Percentiles rank a stretch among this genome's conserved stretches.
Conservation (phyloP, 2,888 invertebrate genomes). For the Pterostichus niger region DNA sequence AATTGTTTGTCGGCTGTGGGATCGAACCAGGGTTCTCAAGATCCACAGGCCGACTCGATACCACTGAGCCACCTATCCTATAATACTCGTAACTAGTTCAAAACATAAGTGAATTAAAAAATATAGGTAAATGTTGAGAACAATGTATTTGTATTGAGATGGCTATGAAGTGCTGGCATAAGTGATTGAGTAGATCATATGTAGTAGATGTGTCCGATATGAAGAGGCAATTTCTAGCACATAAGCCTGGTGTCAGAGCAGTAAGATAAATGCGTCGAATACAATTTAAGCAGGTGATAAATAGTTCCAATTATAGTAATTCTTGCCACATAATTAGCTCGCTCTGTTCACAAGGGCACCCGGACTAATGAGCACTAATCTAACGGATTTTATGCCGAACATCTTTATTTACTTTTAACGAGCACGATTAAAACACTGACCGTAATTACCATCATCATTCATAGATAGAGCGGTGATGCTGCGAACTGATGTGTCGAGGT, state of each 20-base stretch:
- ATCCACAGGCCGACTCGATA: too few relatives aligned
- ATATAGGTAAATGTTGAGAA: background rate
- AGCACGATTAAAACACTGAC: conserved; percentile 45
- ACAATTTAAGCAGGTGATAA: conserved; percentile 61
- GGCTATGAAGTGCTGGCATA: background rate
- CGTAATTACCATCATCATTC: conserved; percentile 12
- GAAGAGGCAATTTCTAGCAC: conserved; percentile 26
- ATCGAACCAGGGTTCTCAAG: too few relatives aligned
- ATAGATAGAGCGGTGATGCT: background rate
- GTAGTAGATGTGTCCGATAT: conserved; percentile 23
- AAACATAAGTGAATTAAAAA: too few relatives aligned
- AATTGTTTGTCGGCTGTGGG: too few relatives aligned
- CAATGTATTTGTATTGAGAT: background rate
- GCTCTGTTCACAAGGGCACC: conserved; percentile 47
- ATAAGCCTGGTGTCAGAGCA: conserved; percentile 33
- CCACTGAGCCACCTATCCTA: too few relatives aligned
- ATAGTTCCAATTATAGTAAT: conserved; percentile 61
- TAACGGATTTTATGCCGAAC: conserved; percentile 55
- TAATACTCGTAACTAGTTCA: too few relatives aligned
- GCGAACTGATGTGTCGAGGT: too few relatives aligned
- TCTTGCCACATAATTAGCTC: conserved; percentile 54
- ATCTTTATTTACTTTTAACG: conserved; percentile 54
- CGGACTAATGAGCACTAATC: conserved; percentile 48
- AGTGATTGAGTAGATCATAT: conserved; percentile 17
- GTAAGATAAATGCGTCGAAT: conserved; percentile 56